Conservation (phyloP, 2,797 vertebrate genomes). For the Falco columbarius region DNA sequence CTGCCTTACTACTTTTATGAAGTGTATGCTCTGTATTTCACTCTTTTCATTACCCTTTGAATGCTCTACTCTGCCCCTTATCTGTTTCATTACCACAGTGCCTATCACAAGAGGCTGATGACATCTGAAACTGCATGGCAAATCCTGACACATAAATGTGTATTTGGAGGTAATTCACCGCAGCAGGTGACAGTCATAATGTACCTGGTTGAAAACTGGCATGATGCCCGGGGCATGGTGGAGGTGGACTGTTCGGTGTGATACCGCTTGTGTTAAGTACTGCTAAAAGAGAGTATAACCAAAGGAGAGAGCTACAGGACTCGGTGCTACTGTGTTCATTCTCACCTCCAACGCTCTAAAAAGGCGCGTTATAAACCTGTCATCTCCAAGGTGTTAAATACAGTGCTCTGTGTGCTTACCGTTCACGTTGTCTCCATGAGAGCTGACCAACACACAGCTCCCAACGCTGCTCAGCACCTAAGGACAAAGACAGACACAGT, state of each 20-base stretch:
- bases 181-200: background rate
- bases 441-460: background rate
- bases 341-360: background rate
- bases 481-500: background rate
- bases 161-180: background rate
- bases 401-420: background rate
- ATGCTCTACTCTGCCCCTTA: background rate
- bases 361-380: background rate
- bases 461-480: background rate
- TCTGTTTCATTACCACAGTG: background rate
- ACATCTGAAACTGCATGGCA: background rate
- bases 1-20: background rate
- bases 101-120: background rate
- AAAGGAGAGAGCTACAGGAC: background rate
- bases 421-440: background rate
- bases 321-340: background rate
- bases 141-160: background rate
- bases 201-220: background rate
- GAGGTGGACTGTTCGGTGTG: background rate
- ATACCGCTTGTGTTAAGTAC: rapidly evolving
- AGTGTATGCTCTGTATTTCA: background rate
- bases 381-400: background rate
- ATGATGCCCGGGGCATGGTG: background rate
- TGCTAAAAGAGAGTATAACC: background rate
- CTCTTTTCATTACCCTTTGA: background rate